Evolutionary conservation across 2,888 invertebrate species (phyloP).

Genomic region (Hecatera dysodea): DNA sequence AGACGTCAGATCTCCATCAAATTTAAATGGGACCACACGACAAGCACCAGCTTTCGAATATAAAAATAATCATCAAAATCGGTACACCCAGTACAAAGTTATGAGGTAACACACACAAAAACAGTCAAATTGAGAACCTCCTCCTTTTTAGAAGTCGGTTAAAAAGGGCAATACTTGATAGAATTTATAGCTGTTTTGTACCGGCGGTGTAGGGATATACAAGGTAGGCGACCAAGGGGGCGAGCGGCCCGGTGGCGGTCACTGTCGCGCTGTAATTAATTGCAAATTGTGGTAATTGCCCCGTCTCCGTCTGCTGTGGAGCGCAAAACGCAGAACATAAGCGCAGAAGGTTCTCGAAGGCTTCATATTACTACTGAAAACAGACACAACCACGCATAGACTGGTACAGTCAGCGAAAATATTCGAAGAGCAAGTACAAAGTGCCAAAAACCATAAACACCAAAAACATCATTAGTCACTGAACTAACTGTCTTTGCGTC

Average conservation of each 20-base stretch:
- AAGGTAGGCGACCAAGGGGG: conserved; percentile 63
- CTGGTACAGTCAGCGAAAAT: background rate
- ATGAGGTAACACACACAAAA: too few relatives aligned
- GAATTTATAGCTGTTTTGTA: conserved; percentile 64
- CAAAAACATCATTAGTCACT: too few relatives aligned
- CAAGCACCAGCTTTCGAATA: too few relatives aligned
- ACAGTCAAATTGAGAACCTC: too few relatives aligned
- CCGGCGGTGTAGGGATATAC: conserved; percentile 64
- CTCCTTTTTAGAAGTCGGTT: too few relatives aligned
- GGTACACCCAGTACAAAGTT: too few relatives aligned
- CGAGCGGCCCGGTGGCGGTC: conserved; percentile 69
- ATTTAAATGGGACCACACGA: too few relatives aligned
- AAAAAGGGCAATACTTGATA: conserved; percentile 44
- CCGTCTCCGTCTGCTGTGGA: conserved; percentile 65
- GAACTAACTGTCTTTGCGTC: too few relatives aligned
- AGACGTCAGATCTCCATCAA: too few relatives aligned
- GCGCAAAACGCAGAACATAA: background rate
- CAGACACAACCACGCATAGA: background rate
- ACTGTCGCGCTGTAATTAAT: conserved; percentile 78
- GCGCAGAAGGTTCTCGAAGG: conserved; percentile 23
- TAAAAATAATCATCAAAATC: too few relatives aligned
- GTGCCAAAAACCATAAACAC: too few relatives aligned
- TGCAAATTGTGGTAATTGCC: conserved; percentile 80
- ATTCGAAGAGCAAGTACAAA: too few relatives aligned
- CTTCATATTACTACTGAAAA: background rate